phyloP scores from a whole-genome alignment of 1,140 invertebrate species.

The Piezodorus guildinii region DNA sequence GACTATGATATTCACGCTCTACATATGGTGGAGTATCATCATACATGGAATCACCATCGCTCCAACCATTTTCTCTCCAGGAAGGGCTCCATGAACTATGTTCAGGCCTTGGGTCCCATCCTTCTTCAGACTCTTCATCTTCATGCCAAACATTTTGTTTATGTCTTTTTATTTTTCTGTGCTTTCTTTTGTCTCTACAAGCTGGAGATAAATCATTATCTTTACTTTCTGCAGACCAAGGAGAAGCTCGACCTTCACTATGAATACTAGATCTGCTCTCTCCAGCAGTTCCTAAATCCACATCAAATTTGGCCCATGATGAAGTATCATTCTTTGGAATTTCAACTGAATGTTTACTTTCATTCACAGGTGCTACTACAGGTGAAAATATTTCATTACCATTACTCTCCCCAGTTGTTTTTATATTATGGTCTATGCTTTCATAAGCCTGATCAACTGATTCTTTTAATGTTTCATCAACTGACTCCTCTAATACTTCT shows the following conservation, averaged over 20 bases:
- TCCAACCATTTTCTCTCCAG: conserved; percentile 33
- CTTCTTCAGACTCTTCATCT: conserved; percentile 32
- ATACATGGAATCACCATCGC: conserved; percentile 32
- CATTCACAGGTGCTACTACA: not conserved
- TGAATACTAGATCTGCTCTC: conserved; percentile 35
- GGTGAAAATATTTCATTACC: not conserved
- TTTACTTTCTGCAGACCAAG: conserved; percentile 65
- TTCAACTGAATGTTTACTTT: conserved; percentile 13
- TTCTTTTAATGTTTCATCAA: conserved; percentile 20
- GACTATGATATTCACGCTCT: conserved; percentile 22
- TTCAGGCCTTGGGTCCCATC: conserved; percentile 27
- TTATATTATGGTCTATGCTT: not conserved
- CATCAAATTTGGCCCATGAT: conserved; percentile 41
- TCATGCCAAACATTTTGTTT: conserved; percentile 28
- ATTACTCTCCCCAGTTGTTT: not conserved
- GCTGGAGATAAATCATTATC: conserved; percentile 38
- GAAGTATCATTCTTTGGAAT: not conserved
- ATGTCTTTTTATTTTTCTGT: conserved; percentile 27
- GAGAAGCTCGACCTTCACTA: conserved; percentile 47
- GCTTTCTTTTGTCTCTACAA: conserved; percentile 26
- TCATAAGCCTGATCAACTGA: not conserved
- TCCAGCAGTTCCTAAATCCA: conserved; percentile 33
- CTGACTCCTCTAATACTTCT: conserved; percentile 24
- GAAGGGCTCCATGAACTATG: conserved; percentile 28
- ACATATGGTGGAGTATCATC: conserved; percentile 29